phyloP scores from a whole-genome alignment of 2,113 vertebrate genomes.

The Hylia prasina region DNA sequence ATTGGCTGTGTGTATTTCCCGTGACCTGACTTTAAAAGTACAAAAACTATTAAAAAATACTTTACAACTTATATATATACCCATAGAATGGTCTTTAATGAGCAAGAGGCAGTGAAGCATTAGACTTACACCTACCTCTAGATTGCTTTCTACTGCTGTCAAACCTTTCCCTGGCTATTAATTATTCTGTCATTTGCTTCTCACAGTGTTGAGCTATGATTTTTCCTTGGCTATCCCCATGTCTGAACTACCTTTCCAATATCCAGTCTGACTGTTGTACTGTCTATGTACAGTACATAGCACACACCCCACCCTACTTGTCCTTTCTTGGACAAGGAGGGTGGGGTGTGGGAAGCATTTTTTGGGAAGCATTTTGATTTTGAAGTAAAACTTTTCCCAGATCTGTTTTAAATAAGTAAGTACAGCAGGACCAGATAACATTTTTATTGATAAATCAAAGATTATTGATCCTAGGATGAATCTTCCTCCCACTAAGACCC shows the following conservation, averaged over 20 bases:
- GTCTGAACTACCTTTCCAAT: neutral
- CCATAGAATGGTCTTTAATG: neutral
- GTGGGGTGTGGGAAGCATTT: fast-evolving
- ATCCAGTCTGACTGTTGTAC: neutral
- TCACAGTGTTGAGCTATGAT: neutral
- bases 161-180: neutral
- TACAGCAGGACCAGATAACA: neutral
- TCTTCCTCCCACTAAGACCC: neutral
- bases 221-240: neutral
- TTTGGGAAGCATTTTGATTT: neutral
- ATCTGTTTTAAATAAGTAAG: neutral
- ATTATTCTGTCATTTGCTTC: neutral
- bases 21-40: neutral
- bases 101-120: neutral
- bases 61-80: neutral
- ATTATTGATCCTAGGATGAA: neutral
- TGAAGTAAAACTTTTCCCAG: neutral
- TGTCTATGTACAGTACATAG: no score
- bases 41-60: neutral
- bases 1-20: neutral
- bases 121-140: neutral
- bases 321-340: neutral
- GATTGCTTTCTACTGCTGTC: neutral
- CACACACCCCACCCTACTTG: no score
- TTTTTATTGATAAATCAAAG: neutral